Evolutionary conservation across 2,888 invertebrate species (phyloP).

Genomic region (Chesias legatella): DNA sequence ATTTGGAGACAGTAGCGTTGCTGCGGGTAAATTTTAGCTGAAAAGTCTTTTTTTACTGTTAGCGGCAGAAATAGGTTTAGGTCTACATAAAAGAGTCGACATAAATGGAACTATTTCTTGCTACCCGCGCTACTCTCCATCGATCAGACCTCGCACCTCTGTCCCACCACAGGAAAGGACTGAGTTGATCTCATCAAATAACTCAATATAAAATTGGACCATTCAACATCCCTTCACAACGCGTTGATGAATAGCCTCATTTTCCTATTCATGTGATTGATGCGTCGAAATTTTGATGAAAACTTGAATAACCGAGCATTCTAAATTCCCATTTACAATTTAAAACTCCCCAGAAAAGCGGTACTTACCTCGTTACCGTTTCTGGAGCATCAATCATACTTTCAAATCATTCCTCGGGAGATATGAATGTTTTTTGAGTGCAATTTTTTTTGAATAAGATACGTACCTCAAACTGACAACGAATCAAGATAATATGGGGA

Average conservation of each 20-base stretch:
- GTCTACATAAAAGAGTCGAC: too few relatives aligned
- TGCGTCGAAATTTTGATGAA: conserved; percentile 29
- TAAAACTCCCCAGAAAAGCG: conserved; percentile 44
- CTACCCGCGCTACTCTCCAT: too few relatives aligned
- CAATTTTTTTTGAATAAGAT: conserved; percentile 45
- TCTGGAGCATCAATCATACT: conserved; percentile 59
- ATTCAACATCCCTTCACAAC: conserved; percentile 15
- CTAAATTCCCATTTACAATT: conserved; percentile 37
- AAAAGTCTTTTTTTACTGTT: too few relatives aligned
- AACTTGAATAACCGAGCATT: conserved; percentile 33
- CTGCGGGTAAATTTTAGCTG: too few relatives aligned
- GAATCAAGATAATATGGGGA: conserved; percentile 32
- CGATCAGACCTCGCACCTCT: too few relatives aligned
- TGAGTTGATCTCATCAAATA: not conserved
- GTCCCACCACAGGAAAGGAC: too few relatives aligned
- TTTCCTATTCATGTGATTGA: conserved; percentile 29
- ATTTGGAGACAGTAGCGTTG: too few relatives aligned
- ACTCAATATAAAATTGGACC: conserved; percentile 10
- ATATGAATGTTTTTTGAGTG: conserved; percentile 49
- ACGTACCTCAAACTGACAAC: conserved; percentile 34
- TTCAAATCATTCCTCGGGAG: conserved; percentile 51
- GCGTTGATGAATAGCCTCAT: conserved; percentile 25
- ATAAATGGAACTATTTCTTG: too few relatives aligned
- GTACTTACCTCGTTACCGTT: conserved; percentile 46
- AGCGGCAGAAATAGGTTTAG: too few relatives aligned